phyloP scores from a whole-genome alignment of 1,140 invertebrate species.

The Oreohelix idahoensis region DNA sequence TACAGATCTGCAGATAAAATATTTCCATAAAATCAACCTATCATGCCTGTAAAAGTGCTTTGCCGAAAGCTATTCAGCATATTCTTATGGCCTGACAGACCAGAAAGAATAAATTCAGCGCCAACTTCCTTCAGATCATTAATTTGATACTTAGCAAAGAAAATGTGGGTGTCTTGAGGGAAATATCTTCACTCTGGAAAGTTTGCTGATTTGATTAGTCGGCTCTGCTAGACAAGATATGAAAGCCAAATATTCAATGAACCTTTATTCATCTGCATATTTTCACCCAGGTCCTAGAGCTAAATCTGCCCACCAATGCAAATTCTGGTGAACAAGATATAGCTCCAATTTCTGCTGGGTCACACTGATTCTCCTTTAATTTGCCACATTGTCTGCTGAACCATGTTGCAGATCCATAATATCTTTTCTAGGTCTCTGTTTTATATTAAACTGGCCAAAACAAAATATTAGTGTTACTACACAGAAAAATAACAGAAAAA shows the following conservation, averaged over 20 bases:
- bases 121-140: too few relatives aligned
- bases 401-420: background rate
- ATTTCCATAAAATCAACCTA: too few relatives aligned
- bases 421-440: background rate
- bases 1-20: too few relatives aligned
- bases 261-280: slow-evolving; percentile 1
- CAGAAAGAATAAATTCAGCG: too few relatives aligned
- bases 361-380: background rate
- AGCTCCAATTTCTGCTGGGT: background rate
- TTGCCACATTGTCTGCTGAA: background rate
- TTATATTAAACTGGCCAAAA: too few relatives aligned
- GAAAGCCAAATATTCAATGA: slow-evolving; percentile 10
- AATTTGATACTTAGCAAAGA: background rate
- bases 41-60: too few relatives aligned
- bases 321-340: background rate
- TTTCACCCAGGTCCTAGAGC: background rate
- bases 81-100: too few relatives aligned
- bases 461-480: too few relatives aligned
- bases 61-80: too few relatives aligned
- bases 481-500: too few relatives aligned
- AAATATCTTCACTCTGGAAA: background rate
- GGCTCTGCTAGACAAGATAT: background rate
- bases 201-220: background rate
- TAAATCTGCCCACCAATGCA: background rate
- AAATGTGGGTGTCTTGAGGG: background rate